Percentiles rank a stretch among this genome's conserved stretches.
Evolutionary conservation across 1,140 invertebrate genomes (phyloP).

Genomic region (Dendroctonus valens): DNA sequence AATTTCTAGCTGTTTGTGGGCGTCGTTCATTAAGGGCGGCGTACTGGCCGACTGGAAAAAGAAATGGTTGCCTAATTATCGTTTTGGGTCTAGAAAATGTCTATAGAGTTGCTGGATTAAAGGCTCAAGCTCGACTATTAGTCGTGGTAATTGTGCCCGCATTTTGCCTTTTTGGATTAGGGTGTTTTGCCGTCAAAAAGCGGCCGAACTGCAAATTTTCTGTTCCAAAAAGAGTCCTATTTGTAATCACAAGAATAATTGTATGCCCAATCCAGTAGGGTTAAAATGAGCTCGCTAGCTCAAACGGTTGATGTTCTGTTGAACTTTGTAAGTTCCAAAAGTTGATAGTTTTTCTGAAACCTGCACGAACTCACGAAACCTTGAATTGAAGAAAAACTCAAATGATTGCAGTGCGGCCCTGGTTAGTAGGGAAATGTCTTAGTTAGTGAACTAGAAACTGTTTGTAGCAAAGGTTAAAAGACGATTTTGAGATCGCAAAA

Average conservation of each 20-base stretch:
- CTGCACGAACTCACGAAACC: no score
- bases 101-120: background rate
- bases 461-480: slow-evolving; percentile 30
- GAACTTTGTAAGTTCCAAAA: no score
- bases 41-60: slow-evolving; percentile 43
- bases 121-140: background rate
- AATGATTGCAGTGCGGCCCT: no score
- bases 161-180: background rate
- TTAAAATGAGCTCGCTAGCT: no score
- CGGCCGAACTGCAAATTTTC: no score
- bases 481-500: slow-evolving; percentile 5
- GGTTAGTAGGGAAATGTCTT: slow-evolving; percentile 1
- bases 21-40: slow-evolving; percentile 46
- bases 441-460: slow-evolving; percentile 7
- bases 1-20: slow-evolving; percentile 51
- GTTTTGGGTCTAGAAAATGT: background rate
- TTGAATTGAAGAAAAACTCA: no score
- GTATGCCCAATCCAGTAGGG: no score
- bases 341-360: no score
- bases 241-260: no score
- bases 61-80: slow-evolving; percentile 7
- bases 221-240: no score
- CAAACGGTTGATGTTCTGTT: no score
- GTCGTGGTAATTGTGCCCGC: background rate
- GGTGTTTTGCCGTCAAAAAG: background rate